Percentiles rank a stretch among this genome's conserved stretches.
These are phyloP conservation scores for Dasyurus viverrinus DNA, from an alignment of 2,113 vertebrate species.

Conservation along the genomic window DNA sequence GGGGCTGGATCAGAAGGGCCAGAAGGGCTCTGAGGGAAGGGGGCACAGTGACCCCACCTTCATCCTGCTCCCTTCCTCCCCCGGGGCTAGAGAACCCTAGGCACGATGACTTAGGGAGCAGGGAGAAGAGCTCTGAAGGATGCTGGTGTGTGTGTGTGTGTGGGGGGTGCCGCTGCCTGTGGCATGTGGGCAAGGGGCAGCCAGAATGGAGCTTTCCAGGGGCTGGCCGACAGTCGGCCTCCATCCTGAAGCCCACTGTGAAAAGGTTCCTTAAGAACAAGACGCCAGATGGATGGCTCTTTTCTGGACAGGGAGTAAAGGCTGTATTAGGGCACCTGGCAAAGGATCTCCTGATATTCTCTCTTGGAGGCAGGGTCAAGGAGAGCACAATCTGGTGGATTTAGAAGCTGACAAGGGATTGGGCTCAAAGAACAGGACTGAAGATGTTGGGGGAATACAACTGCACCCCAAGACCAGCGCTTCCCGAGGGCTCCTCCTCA, in stretches of 20 bases:
- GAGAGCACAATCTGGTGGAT: not conserved
- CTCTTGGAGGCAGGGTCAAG: not conserved
- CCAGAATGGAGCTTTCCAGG: not conserved
- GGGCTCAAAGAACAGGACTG: not conserved
- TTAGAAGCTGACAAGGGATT: not conserved
- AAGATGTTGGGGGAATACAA: not conserved
- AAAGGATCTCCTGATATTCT: not conserved
- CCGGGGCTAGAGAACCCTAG: not conserved
- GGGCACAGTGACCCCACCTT: not conserved
- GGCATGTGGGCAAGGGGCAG: not conserved
- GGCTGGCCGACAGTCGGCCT: not conserved
- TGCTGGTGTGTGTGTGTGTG: too few species aligned
- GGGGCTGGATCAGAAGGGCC: not conserved
- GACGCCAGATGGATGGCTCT: not conserved
- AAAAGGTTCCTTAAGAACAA: not conserved
- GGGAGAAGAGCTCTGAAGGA: not conserved
- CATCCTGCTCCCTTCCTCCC: not conserved
- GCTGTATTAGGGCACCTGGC: not conserved
- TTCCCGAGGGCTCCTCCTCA: not conserved
- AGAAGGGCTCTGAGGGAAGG: not conserved
- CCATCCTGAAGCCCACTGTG: not conserved
- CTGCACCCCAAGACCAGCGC: not conserved
- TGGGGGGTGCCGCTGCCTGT: not conserved
- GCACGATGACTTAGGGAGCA: not conserved
- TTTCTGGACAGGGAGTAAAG: not conserved